phyloP scores from a whole-genome alignment of 64 coral and sea anemone genomes.

The Pocillopora damicornis region DNA sequence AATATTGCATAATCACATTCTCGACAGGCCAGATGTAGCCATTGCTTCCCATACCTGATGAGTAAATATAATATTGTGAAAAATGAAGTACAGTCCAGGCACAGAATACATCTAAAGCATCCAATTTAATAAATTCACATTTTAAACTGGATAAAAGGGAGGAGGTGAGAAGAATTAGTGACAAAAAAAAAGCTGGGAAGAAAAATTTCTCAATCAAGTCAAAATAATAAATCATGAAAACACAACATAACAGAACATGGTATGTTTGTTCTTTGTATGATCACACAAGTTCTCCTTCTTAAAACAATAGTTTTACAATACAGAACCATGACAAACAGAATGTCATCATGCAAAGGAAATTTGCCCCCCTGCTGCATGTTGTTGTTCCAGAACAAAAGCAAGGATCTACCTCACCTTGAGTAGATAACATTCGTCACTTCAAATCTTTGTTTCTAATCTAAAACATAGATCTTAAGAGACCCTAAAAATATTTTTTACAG shows the following conservation, averaged over 20 bases:
- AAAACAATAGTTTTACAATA: not conserved
- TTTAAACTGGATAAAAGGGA: slow-evolving; percentile 6
- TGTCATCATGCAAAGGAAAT: slow-evolving; percentile 10
- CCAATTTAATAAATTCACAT: slow-evolving; percentile 16
- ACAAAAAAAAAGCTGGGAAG: not conserved
- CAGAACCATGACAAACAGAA: not conserved
- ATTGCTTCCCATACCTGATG: not conserved
- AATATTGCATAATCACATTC: not conserved
- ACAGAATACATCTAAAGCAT: slow-evolving; percentile 14
- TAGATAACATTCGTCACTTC: slow-evolving; percentile 11
- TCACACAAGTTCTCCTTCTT: slow-evolving; percentile 5
- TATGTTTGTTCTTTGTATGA: slow-evolving; percentile 22
- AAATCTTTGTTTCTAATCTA: not conserved
- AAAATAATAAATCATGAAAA: not conserved
- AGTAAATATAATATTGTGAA: slow-evolving; percentile 2
- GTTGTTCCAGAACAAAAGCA: slow-evolving; percentile 3
- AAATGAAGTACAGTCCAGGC: not conserved
- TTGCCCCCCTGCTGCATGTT: slow-evolving; percentile 10
- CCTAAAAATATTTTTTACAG: slow-evolving; percentile 9
- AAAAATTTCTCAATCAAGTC: too few species aligned
- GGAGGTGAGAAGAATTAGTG: slow-evolving; percentile 5
- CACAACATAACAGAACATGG: not conserved
- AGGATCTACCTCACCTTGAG: not conserved
- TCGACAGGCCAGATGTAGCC: not conserved
- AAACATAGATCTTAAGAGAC: slow-evolving; percentile 8